Evolutionary conservation across 2,797 vertebrate genomes (phyloP), one percentile per base, ranked within the genome.

Genomic region (Enteromius argenteus): DNA sequence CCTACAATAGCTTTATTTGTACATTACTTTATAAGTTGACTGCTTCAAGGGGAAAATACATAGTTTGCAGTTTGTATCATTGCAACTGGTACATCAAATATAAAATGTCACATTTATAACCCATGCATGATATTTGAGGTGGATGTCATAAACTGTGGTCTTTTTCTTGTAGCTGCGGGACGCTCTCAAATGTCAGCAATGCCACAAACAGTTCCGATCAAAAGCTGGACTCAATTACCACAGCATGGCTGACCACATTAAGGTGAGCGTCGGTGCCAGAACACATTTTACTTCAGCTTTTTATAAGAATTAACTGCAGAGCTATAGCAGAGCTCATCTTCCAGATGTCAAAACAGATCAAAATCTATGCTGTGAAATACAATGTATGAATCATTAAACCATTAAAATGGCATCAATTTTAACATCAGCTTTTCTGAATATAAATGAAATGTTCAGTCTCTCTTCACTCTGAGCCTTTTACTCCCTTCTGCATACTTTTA

Each of bases 181-280:
- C 23, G 98, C 98, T 46, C 95, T 99, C 91, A 97, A 97, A 93
- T 99, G 98, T 95, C 96, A 97, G 87, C 97, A 97, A 90, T 99
- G 98, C 92, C 95, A 96, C 88, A 99, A 99, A 89, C 97, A 99
- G 92, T 99, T 99, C 94, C 97, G 98, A 89, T 99, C 98, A 84
- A 99, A 99, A 93, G 97, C 98, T 0, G 98, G 97, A 32, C 95
- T 99, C 91, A 99, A 98, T 94, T 99, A 99, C 93, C 98, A 99
- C 93, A 97, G 95, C 85, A 98, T 99, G 97, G 96, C 97, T 0
- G 98, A 99, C 83, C 98, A 99, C 73, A 96, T 93, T 97, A 95
- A 81, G 68, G 42, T 86, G 35, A 39, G 73, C 13, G 13, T 58
- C 30, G 15, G 21, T 53, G 76, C 75, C 74, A 62, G 49, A 35